Conservation (phyloP, 2,888 invertebrate genomes). For the Ichneumon xanthorius region DNA sequence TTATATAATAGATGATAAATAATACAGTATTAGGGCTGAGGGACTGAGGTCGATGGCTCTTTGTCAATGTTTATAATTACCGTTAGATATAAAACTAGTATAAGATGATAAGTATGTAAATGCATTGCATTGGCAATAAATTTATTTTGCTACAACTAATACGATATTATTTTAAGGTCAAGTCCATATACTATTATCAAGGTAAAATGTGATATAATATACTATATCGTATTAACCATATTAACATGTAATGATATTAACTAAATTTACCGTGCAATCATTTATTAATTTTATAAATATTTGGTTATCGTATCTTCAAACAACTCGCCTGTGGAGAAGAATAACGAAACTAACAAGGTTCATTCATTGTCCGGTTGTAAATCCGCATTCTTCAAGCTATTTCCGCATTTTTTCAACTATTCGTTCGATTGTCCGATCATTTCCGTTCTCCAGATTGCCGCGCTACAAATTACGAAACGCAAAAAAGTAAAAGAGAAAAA, state of each 20-base stretch:
- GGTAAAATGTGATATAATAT: no score
- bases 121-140: no score
- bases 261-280: no score
- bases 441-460: neutral
- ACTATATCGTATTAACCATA: neutral
- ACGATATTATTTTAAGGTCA: no score
- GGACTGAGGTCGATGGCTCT: no score
- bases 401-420: neutral
- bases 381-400: neutral
- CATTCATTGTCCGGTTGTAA: neutral
- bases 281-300: neutral
- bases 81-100: no score
- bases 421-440: neutral
- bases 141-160: no score
- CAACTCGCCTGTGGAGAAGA: neutral
- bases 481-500: neutral
- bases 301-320: neutral
- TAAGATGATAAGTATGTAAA: no score
- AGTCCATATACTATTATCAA: no score
- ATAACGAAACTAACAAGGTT: neutral
- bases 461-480: neutral
- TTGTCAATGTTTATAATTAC: no score
- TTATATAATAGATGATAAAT: no score
- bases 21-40: no score
- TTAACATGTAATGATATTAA: neutral